Evolutionary conservation across 1,140 invertebrate genomes (phyloP).

Genomic region (Panulirus ornatus): DNA sequence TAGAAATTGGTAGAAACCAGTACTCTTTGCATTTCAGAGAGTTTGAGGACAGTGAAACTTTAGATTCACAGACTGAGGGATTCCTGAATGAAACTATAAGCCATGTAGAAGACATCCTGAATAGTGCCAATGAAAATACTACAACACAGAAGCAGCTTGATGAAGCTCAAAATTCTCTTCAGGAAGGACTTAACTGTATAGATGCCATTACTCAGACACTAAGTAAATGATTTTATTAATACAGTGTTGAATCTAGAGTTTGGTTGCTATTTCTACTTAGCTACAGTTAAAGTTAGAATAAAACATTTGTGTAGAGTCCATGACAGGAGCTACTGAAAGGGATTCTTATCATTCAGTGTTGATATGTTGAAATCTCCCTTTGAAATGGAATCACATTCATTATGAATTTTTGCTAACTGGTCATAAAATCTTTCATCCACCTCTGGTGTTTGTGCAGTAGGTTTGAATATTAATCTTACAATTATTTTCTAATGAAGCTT

Average conservation of each 20-base stretch:
- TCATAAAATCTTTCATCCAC: too few species aligned
- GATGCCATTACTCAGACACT: constrained; percentile 42
- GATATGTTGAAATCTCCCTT: too few species aligned
- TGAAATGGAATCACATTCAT: too few species aligned
- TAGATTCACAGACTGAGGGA: neutral
- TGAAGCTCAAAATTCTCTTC: constrained; percentile 25
- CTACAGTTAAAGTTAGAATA: too few species aligned
- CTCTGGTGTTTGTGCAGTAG: too few species aligned
- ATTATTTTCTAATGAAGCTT: too few species aligned
- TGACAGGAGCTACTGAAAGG: too few species aligned
- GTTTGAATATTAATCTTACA: too few species aligned
- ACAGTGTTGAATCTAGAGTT: neutral
- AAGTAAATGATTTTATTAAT: constrained; percentile 6
- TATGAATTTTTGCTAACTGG: too few species aligned
- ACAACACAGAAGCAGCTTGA: constrained; percentile 8
- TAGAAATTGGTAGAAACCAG: neutral
- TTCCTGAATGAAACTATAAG: constrained; percentile 2
- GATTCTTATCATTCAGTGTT: too few species aligned
- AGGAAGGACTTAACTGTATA: constrained; percentile 8
- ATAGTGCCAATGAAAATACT: neutral
- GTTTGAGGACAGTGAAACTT: constrained; percentile 19
- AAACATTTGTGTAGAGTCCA: too few species aligned
- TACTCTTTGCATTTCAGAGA: constrained; percentile 7
- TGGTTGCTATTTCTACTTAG: neutral
- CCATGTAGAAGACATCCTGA: constrained; percentile 8